Conservation (phyloP, 1,140 invertebrate species). For the Trachelipus rathkii region DNA sequence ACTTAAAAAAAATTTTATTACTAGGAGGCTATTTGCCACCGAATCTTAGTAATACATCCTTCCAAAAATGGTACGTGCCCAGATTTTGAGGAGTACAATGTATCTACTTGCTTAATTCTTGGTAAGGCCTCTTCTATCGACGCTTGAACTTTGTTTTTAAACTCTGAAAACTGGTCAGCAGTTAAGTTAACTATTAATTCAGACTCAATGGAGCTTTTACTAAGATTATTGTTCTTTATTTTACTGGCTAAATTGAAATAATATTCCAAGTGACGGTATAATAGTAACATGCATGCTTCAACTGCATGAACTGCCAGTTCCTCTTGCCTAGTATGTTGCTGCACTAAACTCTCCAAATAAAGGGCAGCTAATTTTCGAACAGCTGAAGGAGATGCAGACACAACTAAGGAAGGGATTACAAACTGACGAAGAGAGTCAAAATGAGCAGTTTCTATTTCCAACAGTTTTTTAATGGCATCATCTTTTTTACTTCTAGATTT, state of each 20-base stretch:
- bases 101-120: neutral
- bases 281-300: neutral
- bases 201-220: neutral
- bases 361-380: neutral
- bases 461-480: neutral
- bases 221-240: neutral
- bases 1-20: neutral
- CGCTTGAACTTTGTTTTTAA: neutral
- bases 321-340: neutral
- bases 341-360: neutral
- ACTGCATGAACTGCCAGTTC: neutral
- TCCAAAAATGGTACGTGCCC: neutral
- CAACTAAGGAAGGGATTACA: neutral
- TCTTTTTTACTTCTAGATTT: neutral
- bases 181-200: neutral
- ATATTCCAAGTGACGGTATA: neutral
- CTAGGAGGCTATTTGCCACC: neutral
- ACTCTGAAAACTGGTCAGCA: neutral
- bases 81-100: neutral
- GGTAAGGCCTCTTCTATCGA: neutral
- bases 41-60: neutral
- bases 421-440: constrained; percentile 2
- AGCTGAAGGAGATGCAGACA: neutral
- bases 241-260: neutral
- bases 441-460: neutral